A percentile compares a stretch with the other conserved stretches of the same genome.
phyloP scores from a whole-genome alignment of 2,113 vertebrate genomes.

The Apteryx owenii region DNA sequence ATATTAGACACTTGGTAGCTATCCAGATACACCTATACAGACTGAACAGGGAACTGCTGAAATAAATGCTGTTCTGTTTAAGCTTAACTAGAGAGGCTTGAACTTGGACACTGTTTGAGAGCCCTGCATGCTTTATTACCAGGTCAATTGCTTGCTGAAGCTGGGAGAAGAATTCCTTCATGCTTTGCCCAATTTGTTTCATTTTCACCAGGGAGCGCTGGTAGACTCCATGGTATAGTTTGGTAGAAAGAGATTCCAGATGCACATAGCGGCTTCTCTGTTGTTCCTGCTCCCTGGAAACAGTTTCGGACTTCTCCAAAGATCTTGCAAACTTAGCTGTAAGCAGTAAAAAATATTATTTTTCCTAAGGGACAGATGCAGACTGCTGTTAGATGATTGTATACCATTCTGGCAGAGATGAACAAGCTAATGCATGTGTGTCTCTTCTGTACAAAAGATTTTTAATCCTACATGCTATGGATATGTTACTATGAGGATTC shows the following conservation, averaged over 20 bases:
- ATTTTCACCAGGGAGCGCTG: slow-evolving; percentile 78
- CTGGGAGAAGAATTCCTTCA: slow-evolving; percentile 66
- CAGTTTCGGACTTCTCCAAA: slow-evolving; percentile 1
- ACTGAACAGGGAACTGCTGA: neutral
- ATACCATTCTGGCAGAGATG: neutral
- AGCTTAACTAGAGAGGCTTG: neutral
- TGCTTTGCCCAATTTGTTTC: slow-evolving; percentile 57
- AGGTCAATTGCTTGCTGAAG: slow-evolving; percentile 78
- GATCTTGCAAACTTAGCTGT: slow-evolving; percentile 28
- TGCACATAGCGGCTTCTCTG: slow-evolving; percentile 82
- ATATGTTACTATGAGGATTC: neutral
- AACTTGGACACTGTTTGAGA: neutral
- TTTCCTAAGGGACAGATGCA: neutral
- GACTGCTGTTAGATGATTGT: neutral
- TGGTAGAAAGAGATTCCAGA: slow-evolving; percentile 80
- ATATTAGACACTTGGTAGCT: neutral
- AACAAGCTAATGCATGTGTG: neutral
- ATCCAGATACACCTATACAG: neutral
- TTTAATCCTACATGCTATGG: neutral
- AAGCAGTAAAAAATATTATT: neutral
- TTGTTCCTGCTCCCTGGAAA: neutral
- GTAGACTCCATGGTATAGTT: slow-evolving; percentile 77
- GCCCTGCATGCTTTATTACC: neutral
- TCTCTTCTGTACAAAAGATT: neutral
- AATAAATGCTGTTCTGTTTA: neutral